A percentile compares a stretch with the other conserved stretches of the same genome.
Conservation (phyloP, 2,888 invertebrate genomes). For the Hemistola chrysoprasaria region DNA sequence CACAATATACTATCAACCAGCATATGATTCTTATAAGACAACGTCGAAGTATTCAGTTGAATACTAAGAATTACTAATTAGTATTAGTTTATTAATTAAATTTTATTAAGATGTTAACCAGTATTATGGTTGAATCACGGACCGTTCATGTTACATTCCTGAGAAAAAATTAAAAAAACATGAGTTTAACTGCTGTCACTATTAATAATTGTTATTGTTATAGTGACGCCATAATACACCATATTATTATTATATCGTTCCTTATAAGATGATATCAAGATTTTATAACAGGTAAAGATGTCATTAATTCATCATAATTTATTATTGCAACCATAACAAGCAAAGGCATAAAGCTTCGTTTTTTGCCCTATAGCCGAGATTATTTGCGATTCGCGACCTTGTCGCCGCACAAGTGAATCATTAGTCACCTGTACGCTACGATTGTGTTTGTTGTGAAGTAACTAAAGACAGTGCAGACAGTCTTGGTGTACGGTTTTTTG, state of each 20-base stretch:
- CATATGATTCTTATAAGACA: slow-evolving; percentile 36
- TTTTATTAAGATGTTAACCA: slow-evolving; percentile 24
- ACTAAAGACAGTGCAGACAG: too few species aligned
- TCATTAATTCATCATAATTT: too few species aligned
- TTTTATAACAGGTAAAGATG: too few species aligned
- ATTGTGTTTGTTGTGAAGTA: too few species aligned
- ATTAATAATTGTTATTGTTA: slow-evolving; percentile 5
- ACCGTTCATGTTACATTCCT: slow-evolving; percentile 4
- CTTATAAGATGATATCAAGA: neutral
- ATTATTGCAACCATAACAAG: too few species aligned
- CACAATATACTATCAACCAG: slow-evolving; percentile 30
- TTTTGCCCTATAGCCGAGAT: too few species aligned
- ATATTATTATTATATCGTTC: slow-evolving; percentile 1
- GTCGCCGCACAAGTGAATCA: too few species aligned
- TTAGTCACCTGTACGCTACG: too few species aligned
- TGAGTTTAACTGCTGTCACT: slow-evolving; percentile 14
- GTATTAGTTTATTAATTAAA: slow-evolving; percentile 32
- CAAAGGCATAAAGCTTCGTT: too few species aligned
- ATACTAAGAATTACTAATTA: slow-evolving; percentile 40
- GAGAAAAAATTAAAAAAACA: slow-evolving; percentile 14
- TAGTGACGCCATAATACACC: slow-evolving; percentile 9
- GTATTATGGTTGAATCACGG: slow-evolving; percentile 11
- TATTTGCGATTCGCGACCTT: too few species aligned
- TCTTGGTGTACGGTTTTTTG: too few species aligned
- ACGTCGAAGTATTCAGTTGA: slow-evolving; percentile 32